Base-by-base conservation (phyloP, 2,113 vertebrate genomes). In the Lampris incognitus region DNA sequence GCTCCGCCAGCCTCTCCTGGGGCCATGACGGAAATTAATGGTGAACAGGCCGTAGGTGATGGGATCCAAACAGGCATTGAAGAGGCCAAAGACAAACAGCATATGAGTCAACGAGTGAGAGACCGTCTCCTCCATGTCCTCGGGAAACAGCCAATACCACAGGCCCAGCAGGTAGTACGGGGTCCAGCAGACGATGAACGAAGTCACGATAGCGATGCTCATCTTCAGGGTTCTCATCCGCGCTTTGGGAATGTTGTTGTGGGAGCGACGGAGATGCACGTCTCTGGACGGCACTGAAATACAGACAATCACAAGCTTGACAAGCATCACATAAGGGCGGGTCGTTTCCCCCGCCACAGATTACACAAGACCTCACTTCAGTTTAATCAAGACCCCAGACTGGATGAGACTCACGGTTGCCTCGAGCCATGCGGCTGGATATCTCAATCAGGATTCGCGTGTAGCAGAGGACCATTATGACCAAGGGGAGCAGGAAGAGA, bases 131-230 rank as follows among this genome's bases (percentile, higher is more conserved):
- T 95, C 94, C 85, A 95, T 91, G 62, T 90, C 89, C 3, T 94
- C 92, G 1, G 94, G 94, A 37, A 92, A 94, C 51, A 95, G 83
- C 94, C 95, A 95, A 66, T 95, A 95, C 95, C 95, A 95, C 61
- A 95, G 84, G 10, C 95, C 95, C 4, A 95, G 84, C 46, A 95
- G 87, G 82, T 95, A 95, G 85, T 95, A 95, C 0, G 95, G 95
- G 0, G 95, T 95, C 95, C 95, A 95, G 88, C 95, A 95, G 52
- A 95, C 80, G 61, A 95, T 95, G 81, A 95, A 95, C 0, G 94
- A 95, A 0, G 91, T 93, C 41, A 95, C 95, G 0, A 95, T 95
- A 66, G 94, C 93, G 0, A 95, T 92, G 66, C 94, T 95, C 95
- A 95, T 95, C 73, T 95, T 95, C 5, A 95, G 88, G 3, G 95